Evolutionary conservation across 1,140 invertebrate genomes (phyloP).

Genomic region (Lepidurus packardi): DNA sequence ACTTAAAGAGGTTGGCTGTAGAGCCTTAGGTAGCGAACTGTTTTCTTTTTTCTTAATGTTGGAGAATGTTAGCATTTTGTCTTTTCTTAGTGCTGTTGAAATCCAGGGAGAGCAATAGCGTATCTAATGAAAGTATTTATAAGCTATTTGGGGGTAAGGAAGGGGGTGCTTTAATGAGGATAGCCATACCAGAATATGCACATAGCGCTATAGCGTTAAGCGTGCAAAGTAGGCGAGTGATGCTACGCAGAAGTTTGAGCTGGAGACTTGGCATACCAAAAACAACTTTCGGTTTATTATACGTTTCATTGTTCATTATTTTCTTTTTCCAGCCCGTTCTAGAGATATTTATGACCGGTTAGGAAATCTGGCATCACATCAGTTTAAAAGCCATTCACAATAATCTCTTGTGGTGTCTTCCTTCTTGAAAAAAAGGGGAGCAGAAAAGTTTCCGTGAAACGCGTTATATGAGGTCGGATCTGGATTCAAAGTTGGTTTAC

Average conservation of each 20-base stretch:
- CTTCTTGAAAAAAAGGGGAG: too few species aligned
- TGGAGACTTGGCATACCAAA: not conserved
- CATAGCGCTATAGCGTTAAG: not conserved
- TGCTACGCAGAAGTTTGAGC: not conserved
- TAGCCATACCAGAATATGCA: not conserved
- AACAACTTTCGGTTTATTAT: not conserved
- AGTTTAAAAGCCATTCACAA: too few species aligned
- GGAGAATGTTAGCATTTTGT: not conserved
- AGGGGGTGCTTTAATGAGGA: not conserved
- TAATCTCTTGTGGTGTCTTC: too few species aligned
- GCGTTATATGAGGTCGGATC: too few species aligned
- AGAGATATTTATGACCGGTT: not conserved
- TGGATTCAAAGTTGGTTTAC: too few species aligned
- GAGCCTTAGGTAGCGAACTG: not conserved
- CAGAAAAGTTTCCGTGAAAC: too few species aligned
- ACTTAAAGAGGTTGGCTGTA: too few species aligned
- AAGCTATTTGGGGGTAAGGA: not conserved
- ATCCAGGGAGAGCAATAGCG: not conserved
- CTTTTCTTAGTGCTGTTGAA: not conserved
- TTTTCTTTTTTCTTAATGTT: not conserved
- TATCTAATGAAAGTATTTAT: slow-evolving; percentile 6
- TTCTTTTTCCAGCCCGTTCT: not conserved
- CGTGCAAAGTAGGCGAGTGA: slow-evolving; percentile 13
- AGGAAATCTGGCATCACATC: too few species aligned
- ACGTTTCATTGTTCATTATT: slow-evolving; percentile 12